Evolutionary conservation across 1,140 invertebrate genomes (phyloP).

Genomic region (Rhopalosiphum padi): DNA sequence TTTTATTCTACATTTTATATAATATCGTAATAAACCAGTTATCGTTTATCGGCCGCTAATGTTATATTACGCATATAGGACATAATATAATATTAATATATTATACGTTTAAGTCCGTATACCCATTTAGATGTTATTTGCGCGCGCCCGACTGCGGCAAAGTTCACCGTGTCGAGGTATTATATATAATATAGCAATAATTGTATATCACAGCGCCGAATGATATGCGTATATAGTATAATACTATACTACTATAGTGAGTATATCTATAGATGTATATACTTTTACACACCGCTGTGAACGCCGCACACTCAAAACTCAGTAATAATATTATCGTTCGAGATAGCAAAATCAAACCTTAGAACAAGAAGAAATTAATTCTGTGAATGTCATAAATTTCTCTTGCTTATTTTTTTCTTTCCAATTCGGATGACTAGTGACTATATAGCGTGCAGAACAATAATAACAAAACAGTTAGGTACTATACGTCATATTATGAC

Average conservation of each 20-base stretch:
- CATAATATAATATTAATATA: background rate
- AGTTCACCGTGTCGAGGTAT: background rate
- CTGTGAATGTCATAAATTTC: background rate
- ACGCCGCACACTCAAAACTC: background rate
- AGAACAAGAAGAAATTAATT: background rate
- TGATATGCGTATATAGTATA: background rate
- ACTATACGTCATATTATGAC: background rate
- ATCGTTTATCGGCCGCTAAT: background rate
- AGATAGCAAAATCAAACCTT: background rate
- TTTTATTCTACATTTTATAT: background rate
- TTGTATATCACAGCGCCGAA: background rate
- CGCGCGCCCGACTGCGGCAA: background rate
- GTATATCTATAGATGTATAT: background rate
- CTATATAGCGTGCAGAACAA: background rate
- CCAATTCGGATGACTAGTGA: background rate
- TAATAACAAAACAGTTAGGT: background rate
- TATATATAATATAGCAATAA: background rate
- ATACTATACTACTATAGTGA: too few species aligned
- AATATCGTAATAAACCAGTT: conserved; percentile 21
- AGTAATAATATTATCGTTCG: background rate
- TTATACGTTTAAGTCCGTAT: background rate
- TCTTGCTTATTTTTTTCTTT: background rate
- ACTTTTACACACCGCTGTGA: background rate
- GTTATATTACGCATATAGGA: background rate
- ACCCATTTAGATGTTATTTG: background rate